Evolutionary conservation across 1,140 invertebrate species (phyloP).

Genomic region (Pseudomyrmex pallidus): DNA sequence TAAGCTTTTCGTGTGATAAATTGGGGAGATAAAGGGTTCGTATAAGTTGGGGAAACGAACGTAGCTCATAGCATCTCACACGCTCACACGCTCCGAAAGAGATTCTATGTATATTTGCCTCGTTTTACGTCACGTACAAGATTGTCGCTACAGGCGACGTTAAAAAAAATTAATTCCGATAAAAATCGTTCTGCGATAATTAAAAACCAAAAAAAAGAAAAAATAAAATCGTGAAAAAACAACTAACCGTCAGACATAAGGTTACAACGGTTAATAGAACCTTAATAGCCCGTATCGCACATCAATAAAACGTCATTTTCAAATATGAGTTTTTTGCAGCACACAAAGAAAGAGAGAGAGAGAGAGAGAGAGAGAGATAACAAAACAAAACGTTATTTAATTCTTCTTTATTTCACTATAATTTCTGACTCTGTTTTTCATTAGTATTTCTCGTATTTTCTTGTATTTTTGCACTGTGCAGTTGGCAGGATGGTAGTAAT

Average conservation of each 20-base stretch:
- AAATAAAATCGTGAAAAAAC: not conserved
- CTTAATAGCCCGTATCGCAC: not conserved
- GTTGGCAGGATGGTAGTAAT: slow-evolving; percentile 46
- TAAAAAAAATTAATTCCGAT: not conserved
- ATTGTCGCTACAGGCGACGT: not conserved
- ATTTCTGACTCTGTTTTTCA: slow-evolving; percentile 21
- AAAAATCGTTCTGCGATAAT: not conserved
- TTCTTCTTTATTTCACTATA: slow-evolving; percentile 16
- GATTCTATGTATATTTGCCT: not conserved
- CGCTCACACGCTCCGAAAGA: slow-evolving; percentile 8
- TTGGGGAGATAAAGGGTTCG: slow-evolving; percentile 17
- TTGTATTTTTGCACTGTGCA: slow-evolving; percentile 15
- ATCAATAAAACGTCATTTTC: not conserved
- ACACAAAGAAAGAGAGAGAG: not conserved
- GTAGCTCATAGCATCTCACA: slow-evolving; percentile 49
- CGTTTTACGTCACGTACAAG: not conserved
- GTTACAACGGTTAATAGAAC: not conserved
- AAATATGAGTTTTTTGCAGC: too few species aligned
- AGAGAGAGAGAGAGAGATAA: not conserved
- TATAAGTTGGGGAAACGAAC: not conserved
- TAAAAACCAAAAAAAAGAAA: not conserved
- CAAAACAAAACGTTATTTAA: not conserved
- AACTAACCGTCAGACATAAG: slow-evolving; percentile 19
- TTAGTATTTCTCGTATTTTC: slow-evolving; percentile 12
- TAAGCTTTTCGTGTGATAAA: slow-evolving; percentile 74